Conservation (phyloP, 1,140 invertebrate species). For the Apis florea region DNA sequence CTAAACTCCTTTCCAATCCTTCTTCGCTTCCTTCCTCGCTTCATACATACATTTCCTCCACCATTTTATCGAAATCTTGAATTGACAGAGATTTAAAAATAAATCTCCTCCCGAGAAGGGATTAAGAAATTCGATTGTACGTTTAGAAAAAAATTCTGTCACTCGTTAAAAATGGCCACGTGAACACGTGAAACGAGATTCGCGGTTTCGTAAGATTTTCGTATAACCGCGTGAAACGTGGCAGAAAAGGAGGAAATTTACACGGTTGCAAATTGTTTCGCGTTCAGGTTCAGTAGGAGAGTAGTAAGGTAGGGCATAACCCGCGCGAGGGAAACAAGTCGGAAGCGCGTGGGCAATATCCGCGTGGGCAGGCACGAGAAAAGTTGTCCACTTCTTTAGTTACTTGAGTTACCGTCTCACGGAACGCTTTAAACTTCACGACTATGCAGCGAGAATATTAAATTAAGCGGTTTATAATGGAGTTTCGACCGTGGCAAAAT, state of each 20-base stretch:
- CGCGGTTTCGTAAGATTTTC: background rate
- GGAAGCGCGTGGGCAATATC: constrained; percentile 50
- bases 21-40: background rate
- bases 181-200: background rate
- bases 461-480: constrained; percentile 49
- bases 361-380: constrained; percentile 44
- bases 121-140: too few relatives aligned
- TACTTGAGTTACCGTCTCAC: constrained; percentile 46
- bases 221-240: background rate
- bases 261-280: constrained; percentile 1
- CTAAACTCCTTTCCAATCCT: background rate
- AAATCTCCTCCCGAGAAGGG: too few relatives aligned
- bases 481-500: constrained; percentile 35
- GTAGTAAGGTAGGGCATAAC: constrained; percentile 25
- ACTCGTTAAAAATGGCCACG: too few relatives aligned
- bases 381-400: constrained; percentile 59
- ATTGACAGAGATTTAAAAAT: too few relatives aligned
- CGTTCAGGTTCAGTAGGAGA: background rate
- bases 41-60: too few relatives aligned
- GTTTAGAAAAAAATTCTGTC: background rate
- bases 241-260: background rate
- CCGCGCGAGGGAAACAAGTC: background rate
- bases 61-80: too few relatives aligned
- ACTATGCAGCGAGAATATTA: constrained; percentile 52
- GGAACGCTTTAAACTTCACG: constrained; percentile 46